A percentile compares a stretch with the other conserved stretches of the same genome.
Evolutionary conservation across 2,797 vertebrate species (phyloP).

Genomic region (Saxicola maurus): DNA sequence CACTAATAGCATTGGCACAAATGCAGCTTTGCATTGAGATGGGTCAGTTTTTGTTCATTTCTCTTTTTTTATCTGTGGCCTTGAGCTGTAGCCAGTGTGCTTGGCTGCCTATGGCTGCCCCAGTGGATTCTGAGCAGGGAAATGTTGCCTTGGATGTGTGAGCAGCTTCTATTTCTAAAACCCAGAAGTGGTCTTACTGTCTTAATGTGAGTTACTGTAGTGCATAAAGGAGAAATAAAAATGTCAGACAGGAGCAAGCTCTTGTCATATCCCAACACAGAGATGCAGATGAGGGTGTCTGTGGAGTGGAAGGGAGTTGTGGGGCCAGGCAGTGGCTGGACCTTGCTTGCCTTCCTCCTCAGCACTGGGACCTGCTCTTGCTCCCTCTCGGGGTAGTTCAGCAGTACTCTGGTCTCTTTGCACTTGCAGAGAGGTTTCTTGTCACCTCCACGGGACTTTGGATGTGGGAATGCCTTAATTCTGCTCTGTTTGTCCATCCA

Average conservation of each 20-base stretch:
- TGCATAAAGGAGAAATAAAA: neutral
- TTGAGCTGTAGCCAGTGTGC: neutral
- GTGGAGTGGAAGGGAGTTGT: neutral
- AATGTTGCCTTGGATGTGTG: neutral
- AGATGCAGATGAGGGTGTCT: accelerated
- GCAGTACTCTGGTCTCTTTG: neutral
- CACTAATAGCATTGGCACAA: neutral
- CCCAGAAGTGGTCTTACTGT: neutral
- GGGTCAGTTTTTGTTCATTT: accelerated
- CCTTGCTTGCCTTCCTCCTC: neutral
- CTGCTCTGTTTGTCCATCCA: neutral
- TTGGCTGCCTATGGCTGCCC: neutral
- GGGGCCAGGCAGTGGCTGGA: neutral
- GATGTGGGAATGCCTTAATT: neutral
- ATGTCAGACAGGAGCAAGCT: neutral
- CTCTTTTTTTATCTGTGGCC: neutral
- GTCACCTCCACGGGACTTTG: neutral
- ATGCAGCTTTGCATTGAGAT: neutral
- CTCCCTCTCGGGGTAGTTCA: neutral
- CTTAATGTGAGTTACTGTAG: neutral
- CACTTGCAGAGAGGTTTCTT: neutral
- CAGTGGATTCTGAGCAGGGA: accelerated
- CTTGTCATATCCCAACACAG: neutral
- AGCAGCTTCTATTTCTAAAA: neutral
- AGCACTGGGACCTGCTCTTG: neutral